A percentile compares a stretch with the other conserved stretches of the same genome.
phyloP scores from a whole-genome alignment of 2,113 vertebrate species.

The Notechis scutatus region DNA sequence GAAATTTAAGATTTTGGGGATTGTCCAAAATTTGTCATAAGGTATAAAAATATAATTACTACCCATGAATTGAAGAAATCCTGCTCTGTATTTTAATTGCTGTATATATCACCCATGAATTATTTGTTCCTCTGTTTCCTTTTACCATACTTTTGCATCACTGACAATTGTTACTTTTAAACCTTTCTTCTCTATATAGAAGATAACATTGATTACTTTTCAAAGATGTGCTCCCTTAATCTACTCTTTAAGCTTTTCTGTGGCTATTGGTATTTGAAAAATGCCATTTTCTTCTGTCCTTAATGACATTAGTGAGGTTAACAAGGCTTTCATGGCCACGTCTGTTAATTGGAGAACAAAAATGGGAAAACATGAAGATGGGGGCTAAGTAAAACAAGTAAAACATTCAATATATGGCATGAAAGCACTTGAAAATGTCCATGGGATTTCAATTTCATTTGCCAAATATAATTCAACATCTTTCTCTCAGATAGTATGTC shows the following conservation, averaged over 20 bases:
- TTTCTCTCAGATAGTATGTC: neutral
- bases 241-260: neutral
- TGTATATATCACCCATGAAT: neutral
- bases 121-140: neutral
- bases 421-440: neutral
- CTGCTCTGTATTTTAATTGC: neutral
- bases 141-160: neutral
- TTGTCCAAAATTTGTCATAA: neutral
- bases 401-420: neutral
- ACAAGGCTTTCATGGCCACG: neutral
- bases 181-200: neutral
- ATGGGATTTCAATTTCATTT: neutral
- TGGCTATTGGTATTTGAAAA: neutral
- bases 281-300: neutral
- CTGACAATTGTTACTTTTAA: neutral
- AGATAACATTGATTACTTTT: neutral
- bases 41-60: neutral
- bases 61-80: neutral
- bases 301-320: neutral
- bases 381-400: neutral
- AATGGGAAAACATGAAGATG: neutral
- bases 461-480: neutral
- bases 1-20: neutral
- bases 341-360: neutral
- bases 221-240: neutral